Conservation (phyloP, 2,888 invertebrate species). For the Ypsolopha sequella region DNA sequence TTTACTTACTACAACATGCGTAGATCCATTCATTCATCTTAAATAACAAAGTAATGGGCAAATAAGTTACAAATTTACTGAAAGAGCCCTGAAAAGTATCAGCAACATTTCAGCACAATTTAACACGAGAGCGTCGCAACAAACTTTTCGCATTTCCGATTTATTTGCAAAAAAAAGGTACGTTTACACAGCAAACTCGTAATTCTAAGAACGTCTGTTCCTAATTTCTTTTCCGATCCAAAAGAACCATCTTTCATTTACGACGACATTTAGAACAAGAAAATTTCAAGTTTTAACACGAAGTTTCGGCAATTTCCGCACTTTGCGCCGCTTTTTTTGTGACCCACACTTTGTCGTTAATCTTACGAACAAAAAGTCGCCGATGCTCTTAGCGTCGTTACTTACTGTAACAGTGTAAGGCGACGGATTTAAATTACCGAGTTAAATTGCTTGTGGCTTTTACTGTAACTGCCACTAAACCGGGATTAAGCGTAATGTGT, state of each 20-base stretch:
- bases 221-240: slow-evolving; percentile 67
- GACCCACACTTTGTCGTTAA: slow-evolving; percentile 65
- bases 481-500: too few relatives aligned
- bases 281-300: slow-evolving; percentile 63
- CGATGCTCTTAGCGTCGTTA: slow-evolving; percentile 37
- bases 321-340: slow-evolving; percentile 58
- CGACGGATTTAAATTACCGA: slow-evolving; percentile 48
- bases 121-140: slow-evolving; percentile 2
- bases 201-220: slow-evolving; percentile 65
- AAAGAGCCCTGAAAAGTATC: too few relatives aligned
- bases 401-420: slow-evolving; percentile 45
- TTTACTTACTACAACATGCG: too few relatives aligned
- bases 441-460: slow-evolving; percentile 27
- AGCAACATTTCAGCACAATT: neutral
- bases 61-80: too few relatives aligned
- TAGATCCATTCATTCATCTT: too few relatives aligned
- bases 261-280: slow-evolving; percentile 67
- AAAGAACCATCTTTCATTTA: slow-evolving; percentile 68
- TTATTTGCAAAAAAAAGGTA: slow-evolving; percentile 19
- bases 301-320: slow-evolving; percentile 67
- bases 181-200: slow-evolving; percentile 45
- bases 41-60: too few relatives aligned
- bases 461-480: neutral
- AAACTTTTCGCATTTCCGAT: slow-evolving; percentile 10
- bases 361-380: slow-evolving; percentile 62